These are phyloP conservation scores for Cryptoprocta ferox DNA, from an alignment of 2,797 vertebrate species.

Conservation along the genomic window DNA sequence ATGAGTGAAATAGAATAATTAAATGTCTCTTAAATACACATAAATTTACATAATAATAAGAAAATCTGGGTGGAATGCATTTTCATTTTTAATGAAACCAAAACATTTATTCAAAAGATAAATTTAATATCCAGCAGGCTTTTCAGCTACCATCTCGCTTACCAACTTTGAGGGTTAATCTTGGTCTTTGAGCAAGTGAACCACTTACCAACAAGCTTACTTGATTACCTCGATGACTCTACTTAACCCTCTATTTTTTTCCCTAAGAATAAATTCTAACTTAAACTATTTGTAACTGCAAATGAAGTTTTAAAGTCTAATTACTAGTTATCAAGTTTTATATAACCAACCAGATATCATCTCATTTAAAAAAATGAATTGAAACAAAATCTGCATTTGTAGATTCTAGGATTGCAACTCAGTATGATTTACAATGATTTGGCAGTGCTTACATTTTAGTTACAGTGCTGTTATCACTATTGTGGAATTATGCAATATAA, in stretches of 20 bases:
- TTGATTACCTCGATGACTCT: neutral
- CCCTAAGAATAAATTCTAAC: neutral
- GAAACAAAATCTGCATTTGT: slow-evolving; percentile 34
- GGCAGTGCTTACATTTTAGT: neutral
- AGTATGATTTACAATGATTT: neutral
- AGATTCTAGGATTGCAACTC: neutral
- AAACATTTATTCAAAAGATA: slow-evolving; percentile 30
- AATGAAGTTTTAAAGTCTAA: slow-evolving; percentile 22
- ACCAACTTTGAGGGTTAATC: neutral
- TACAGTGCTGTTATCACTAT: neutral
- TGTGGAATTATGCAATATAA: neutral
- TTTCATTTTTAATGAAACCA: slow-evolving; percentile 59
- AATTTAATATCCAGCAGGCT: neutral
- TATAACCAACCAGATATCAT: neutral
- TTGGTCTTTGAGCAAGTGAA: neutral
- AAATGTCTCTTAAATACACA: slow-evolving; percentile 29
- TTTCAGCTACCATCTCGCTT: neutral
- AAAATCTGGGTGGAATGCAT: slow-evolving; percentile 10
- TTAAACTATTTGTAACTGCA: neutral
- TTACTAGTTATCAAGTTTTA: slow-evolving; percentile 22
- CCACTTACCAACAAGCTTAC: neutral
- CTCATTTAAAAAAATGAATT: neutral
- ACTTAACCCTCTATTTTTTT: neutral
- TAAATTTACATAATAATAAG: slow-evolving; percentile 42
- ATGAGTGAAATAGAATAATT: slow-evolving; percentile 59